A percentile compares a stretch with the other conserved stretches of the same genome.
Evolutionary conservation across 1,140 invertebrate genomes (phyloP).

Genomic region (Lineus longissimus): DNA sequence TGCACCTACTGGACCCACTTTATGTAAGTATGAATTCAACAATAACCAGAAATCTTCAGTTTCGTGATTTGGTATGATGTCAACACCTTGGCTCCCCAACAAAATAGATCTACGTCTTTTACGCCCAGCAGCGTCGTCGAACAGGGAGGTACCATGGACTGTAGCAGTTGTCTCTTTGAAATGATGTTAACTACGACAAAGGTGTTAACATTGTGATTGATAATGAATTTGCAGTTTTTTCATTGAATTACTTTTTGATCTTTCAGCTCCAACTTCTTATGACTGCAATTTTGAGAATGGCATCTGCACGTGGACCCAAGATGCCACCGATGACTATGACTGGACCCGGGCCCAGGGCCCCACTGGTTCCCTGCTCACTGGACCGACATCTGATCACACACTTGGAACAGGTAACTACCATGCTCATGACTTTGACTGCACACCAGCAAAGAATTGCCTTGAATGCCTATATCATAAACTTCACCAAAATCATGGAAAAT

Average conservation of each 20-base stretch:
- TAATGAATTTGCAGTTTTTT: background rate
- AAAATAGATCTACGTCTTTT: background rate
- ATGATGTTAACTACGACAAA: background rate
- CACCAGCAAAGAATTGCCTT: background rate
- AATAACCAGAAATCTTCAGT: too few species aligned
- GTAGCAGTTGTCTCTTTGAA: too few species aligned
- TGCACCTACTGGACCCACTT: slow-evolving; percentile 17
- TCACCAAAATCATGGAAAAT: background rate
- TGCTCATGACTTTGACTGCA: too few species aligned
- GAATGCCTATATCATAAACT: background rate
- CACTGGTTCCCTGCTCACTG: slow-evolving; percentile 66
- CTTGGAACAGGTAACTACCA: slow-evolving; percentile 34
- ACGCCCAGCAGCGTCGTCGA: background rate
- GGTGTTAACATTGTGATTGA: background rate
- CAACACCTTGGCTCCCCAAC: too few species aligned
- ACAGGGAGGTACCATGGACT: background rate
- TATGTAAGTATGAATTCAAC: slow-evolving; percentile 29
- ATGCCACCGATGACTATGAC: slow-evolving; percentile 69
- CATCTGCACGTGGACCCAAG: slow-evolving; percentile 71
- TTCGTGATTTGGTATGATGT: too few species aligned
- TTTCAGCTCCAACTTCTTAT: slow-evolving; percentile 7
- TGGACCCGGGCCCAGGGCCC: slow-evolving; percentile 66
- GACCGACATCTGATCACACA: slow-evolving; percentile 73
- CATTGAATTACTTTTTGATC: background rate
- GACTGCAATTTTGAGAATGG: slow-evolving; percentile 52